Evolutionary conservation across 64 coral and sea anemone species (phyloP).

Genomic region (Actinia equina): DNA sequence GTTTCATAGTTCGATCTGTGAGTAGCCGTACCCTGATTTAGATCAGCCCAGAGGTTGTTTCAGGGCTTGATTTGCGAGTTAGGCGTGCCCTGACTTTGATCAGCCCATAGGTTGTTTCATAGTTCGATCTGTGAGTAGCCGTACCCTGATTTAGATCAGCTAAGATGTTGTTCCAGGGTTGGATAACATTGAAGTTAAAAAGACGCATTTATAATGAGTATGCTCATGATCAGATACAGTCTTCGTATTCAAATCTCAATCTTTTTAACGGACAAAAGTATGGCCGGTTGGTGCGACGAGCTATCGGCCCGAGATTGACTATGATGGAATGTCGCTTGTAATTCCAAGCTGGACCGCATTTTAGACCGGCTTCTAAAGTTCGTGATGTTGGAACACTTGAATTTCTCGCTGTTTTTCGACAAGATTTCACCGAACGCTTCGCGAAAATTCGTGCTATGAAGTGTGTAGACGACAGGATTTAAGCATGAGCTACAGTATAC

Average conservation of each 20-base stretch:
- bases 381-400: background rate
- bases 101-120: no score
- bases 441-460: conserved; percentile 50
- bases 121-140: no score
- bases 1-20: no score
- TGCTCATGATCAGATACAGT: no score
- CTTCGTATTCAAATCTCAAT: background rate
- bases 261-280: background rate
- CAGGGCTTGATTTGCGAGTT: no score
- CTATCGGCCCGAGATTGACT: background rate
- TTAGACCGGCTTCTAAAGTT: background rate
- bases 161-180: no score
- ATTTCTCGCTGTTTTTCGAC: background rate
- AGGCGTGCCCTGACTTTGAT: no score
- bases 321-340: background rate
- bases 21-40: no score
- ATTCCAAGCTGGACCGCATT: background rate
- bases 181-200: no score
- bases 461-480: conserved; percentile 57
- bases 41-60: no score
- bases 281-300: background rate
- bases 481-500: conserved; percentile 52
- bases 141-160: no score
- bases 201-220: background rate
- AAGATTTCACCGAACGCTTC: conserved; percentile 47